Conservation (phyloP, 2,888 invertebrate species). For the Campopleginae sp. region DNA sequence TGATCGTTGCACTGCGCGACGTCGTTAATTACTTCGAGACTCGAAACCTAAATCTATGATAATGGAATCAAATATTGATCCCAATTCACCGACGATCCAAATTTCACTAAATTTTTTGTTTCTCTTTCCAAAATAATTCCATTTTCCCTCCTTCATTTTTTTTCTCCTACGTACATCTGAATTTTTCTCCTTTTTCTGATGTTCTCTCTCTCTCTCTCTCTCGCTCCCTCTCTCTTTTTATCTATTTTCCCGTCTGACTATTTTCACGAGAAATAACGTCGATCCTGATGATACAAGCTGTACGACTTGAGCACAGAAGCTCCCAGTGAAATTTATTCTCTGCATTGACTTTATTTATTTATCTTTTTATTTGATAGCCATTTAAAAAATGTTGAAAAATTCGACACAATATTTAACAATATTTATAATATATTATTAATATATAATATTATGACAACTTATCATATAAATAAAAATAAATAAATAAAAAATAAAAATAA, state of each 20-base stretch:
- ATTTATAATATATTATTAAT: too few relatives aligned
- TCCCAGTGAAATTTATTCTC: constrained; percentile 74
- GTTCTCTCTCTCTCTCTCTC: not conserved
- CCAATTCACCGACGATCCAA: too few relatives aligned
- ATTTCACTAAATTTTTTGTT: too few relatives aligned
- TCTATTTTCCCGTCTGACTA: constrained; percentile 29
- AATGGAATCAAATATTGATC: too few relatives aligned
- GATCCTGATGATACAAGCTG: constrained; percentile 66
- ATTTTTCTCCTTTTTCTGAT: too few relatives aligned
- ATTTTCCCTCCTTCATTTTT: too few relatives aligned
- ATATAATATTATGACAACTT: constrained; percentile 19
- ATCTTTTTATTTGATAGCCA: constrained; percentile 48
- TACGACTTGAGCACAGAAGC: constrained; percentile 73
- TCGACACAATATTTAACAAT: not conserved
- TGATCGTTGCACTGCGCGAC: too few relatives aligned
- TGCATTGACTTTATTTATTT: too few relatives aligned
- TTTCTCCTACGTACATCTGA: too few relatives aligned
- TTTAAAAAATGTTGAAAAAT: not conserved
- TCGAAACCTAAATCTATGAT: too few relatives aligned
- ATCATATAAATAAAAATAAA: not conserved
- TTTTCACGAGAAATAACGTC: constrained; percentile 58
- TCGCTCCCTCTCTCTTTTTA: constrained; percentile 24
- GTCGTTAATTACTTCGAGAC: too few relatives aligned
- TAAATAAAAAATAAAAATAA: not conserved
- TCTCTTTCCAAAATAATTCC: too few relatives aligned